Percentiles rank a stretch among this genome's conserved stretches.
Evolutionary conservation across 2,113 vertebrate genomes (phyloP).

Genomic region (Otus sunia): DNA sequence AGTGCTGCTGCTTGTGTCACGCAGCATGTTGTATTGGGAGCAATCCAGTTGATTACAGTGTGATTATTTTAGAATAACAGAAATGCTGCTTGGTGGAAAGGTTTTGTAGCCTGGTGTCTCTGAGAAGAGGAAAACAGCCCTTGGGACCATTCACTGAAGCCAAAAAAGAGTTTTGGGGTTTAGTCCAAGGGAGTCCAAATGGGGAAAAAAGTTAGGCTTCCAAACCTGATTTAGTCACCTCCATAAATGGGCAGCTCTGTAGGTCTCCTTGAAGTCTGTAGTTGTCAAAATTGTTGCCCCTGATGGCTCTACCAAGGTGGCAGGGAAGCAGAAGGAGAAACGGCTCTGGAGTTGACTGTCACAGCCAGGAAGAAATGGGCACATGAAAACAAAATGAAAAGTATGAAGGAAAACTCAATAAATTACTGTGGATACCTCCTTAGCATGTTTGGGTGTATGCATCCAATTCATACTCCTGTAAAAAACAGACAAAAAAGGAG

Average conservation of each 20-base stretch:
- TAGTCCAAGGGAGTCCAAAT: not conserved
- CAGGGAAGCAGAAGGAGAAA: not conserved
- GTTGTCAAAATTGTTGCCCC: not conserved
- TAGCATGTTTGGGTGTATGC: not conserved
- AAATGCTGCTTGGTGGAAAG: not conserved
- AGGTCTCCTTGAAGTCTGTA: not conserved
- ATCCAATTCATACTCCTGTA: not conserved
- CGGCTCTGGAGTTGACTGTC: not conserved
- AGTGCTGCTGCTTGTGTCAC: not conserved
- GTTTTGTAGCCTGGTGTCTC: not conserved
- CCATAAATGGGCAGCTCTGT: not conserved
- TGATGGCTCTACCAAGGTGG: not conserved
- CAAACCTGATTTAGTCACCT: not conserved
- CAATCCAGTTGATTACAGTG: not conserved
- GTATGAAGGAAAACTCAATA: not conserved
- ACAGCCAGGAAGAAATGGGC: not conserved
- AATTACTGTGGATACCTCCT: not conserved
- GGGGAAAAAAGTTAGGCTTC: not conserved
- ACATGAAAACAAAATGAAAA: not conserved
- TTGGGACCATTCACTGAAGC: not conserved
- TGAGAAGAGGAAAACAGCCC: not conserved
- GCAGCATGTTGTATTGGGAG: not conserved
- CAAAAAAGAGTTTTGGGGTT: not conserved
- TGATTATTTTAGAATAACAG: not conserved
- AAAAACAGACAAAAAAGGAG: not conserved